A percentile compares a stretch with the other conserved stretches of the same genome.
phyloP scores from a whole-genome alignment of 2,113 vertebrate genomes.

The Hippocampus comes region DNA sequence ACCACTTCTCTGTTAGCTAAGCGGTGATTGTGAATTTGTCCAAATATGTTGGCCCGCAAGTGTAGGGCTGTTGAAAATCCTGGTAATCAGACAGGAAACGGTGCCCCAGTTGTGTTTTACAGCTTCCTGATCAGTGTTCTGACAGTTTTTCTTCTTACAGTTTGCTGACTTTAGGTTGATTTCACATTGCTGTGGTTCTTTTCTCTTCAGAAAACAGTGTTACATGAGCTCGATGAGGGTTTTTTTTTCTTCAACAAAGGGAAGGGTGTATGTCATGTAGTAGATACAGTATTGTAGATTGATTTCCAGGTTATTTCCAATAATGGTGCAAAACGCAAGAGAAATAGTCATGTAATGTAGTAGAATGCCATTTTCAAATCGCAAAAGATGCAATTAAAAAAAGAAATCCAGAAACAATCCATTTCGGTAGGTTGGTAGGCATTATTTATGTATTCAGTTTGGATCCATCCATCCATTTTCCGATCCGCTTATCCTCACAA shows the following conservation, averaged over 20 bases:
- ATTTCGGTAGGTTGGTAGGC: too few species aligned
- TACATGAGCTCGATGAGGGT: slow-evolving; percentile 4
- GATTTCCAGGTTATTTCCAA: background rate
- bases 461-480: too few species aligned
- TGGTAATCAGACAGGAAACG: slow-evolving; percentile 69
- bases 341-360: too few species aligned
- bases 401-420: too few species aligned
- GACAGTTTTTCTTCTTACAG: slow-evolving; percentile 31
- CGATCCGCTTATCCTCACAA: too few species aligned
- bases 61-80: slow-evolving; percentile 23
- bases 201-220: slow-evolving; percentile 5
- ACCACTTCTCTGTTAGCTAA: background rate
- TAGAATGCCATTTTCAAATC: too few species aligned
- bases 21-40: background rate
- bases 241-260: slow-evolving; percentile 1
- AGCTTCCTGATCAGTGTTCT: slow-evolving; percentile 64
- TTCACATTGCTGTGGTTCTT: slow-evolving; percentile 14
- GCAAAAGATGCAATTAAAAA: too few species aligned
- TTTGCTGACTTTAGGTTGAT: slow-evolving; percentile 32
- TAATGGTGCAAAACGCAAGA: background rate
- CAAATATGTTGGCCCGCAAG: slow-evolving; percentile 2
- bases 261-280: background rate
- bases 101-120: slow-evolving; percentile 42
- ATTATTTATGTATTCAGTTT: too few species aligned
- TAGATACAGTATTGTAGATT: background rate